Conservation (phyloP, 2,113 vertebrate genomes). For the Chaenogobius annularis region DNA sequence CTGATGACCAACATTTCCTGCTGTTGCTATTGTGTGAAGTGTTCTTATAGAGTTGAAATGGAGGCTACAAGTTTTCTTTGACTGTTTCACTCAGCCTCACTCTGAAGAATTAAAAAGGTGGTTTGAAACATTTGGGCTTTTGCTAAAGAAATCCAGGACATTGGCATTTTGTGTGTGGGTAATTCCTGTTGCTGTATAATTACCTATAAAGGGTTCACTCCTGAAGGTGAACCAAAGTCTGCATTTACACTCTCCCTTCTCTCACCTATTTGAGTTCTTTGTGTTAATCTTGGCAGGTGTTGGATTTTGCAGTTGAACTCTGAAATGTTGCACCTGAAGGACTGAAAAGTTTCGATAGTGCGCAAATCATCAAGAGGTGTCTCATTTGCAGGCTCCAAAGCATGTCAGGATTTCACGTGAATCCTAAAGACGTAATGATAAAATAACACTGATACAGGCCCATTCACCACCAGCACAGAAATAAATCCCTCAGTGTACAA, state of each 20-base stretch:
- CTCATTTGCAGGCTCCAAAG: conserved; percentile 26
- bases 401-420: conserved; percentile 1
- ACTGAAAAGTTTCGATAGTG: conserved; percentile 7
- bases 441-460: conserved; percentile 27
- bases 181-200: neutral
- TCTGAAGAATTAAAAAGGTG: conserved; percentile 11
- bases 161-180: neutral
- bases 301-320: neutral
- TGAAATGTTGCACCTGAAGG: conserved; percentile 7
- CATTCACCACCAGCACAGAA: conserved; percentile 22
- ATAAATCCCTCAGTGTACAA: conserved; percentile 5
- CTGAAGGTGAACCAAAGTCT: neutral
- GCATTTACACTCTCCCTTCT: neutral
- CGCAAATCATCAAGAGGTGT: conserved; percentile 24
- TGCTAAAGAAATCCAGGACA: conserved; percentile 3
- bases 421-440: conserved; percentile 20
- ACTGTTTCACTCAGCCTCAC: conserved; percentile 25
- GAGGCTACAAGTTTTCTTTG: conserved; percentile 37
- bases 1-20: conserved; percentile 30
- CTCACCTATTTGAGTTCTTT: neutral
- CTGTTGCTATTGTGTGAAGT: conserved; percentile 27
- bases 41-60: conserved; percentile 8
- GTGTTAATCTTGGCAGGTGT: neutral
- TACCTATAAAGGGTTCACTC: neutral
- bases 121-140: conserved; percentile 10